A percentile compares a stretch with the other conserved stretches of the same genome.
These are phyloP conservation scores for Bombyx huttoni DNA, from an alignment of 2,888 invertebrate species.

Conservation along the genomic window DNA sequence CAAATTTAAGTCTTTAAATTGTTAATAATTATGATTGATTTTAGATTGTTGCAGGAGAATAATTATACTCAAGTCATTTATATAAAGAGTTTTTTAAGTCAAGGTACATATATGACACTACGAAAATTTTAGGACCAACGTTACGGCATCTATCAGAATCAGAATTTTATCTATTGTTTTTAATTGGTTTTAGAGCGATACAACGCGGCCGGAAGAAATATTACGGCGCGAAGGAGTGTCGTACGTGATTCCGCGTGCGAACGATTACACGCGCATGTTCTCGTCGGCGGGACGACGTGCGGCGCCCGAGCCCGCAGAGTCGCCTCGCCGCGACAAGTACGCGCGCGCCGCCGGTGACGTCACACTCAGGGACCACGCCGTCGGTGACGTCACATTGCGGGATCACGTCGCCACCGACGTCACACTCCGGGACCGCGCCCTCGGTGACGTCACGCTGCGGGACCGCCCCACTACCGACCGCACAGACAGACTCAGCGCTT, in stretches of 20 bases:
- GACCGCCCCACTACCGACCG: constrained; percentile 28
- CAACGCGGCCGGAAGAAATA: constrained; percentile 43
- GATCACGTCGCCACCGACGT: constrained; percentile 18
- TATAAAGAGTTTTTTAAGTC: no score
- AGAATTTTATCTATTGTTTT: background rate
- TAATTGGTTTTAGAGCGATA: constrained; percentile 12
- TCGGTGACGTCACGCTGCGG: constrained; percentile 19
- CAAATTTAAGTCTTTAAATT: no score
- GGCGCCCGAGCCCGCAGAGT: constrained; percentile 56
- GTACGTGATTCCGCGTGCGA: constrained; percentile 74
- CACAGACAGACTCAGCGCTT: constrained; percentile 53
- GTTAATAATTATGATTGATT: no score
- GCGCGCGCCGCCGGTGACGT: constrained; percentile 32
- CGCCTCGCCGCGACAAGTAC: constrained; percentile 57
- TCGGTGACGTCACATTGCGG: constrained; percentile 7
- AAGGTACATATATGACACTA: no score
- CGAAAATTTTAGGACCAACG: background rate
- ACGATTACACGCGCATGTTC: constrained; percentile 69
- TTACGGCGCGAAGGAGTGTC: constrained; percentile 58
- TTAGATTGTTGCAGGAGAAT: no score
- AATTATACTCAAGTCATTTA: no score
- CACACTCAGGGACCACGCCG: constrained; percentile 22
- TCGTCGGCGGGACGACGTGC: constrained; percentile 54
- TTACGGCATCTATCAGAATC: background rate
- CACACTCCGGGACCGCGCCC: constrained; percentile 27